Base-by-base conservation (phyloP, 2,888 invertebrate species). In the Acronicta psi region DNA sequence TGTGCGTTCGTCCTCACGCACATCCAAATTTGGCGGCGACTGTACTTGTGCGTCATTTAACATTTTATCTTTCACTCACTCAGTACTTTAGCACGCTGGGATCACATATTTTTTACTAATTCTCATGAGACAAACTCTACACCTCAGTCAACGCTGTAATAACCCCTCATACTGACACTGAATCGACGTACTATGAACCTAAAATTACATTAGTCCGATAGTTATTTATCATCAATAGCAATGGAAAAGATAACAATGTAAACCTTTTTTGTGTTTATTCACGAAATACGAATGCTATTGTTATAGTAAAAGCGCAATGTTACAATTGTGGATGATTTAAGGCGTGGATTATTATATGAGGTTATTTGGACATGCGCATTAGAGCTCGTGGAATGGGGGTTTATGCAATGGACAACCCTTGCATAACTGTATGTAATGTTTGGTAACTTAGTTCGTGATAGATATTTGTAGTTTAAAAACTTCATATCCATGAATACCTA, bases 351-450 rank as follows among this genome's bases (percentile, higher is more conserved):
- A 91, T 88, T 87, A 86, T 88, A 87, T 88, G 89, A 91, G 91
- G 91, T 92, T 92, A 90, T 88, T 90, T 88, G 89, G 88, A 88
- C 94, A 85, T 94, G 94, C 94, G 94, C 93, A 90, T 42, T 88
- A 66, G 34, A 53, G 25, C 43, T 38, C 42, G 42, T 31, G 18
- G 55, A 31, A 34, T 55, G 59, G 67, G 69, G 75, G 73, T 47
- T 69, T 42, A 38, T 69, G 57, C 52, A 60, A 44, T 37, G 46
- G 13, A 40, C 49, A 59, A 16, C 43, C 43, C 43, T 17, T 44
- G 29, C 17, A 43, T 25, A 44, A 44, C 31, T 43, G 16, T 42
- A 17, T 11, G 11, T 29, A 44, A 31, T 31, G 31, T 31, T 44
- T 29, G 25, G 9, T 29, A 29, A 9, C 1, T 9, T 7, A 9